A percentile compares a stretch with the other conserved stretches of the same genome.
Conservation (phyloP, 2,113 vertebrate species). For the Cephalopholis sonnerati region DNA sequence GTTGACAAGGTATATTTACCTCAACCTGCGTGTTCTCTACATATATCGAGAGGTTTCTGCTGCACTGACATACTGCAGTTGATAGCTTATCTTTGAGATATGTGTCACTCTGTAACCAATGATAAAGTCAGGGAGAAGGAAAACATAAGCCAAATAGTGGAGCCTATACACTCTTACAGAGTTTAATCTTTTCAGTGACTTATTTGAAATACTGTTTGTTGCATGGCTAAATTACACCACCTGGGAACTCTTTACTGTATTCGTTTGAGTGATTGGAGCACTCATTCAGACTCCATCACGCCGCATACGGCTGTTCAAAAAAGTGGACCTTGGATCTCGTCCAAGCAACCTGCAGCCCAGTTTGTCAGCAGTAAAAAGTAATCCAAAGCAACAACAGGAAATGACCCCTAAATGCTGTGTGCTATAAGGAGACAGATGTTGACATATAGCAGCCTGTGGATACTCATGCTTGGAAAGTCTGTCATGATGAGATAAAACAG, state of each 20-base stretch:
- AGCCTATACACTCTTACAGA: background rate
- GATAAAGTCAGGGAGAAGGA: slow-evolving; percentile 15
- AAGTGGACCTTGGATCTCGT: slow-evolving; percentile 20
- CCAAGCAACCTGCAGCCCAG: slow-evolving; percentile 34
- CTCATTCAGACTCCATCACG: slow-evolving; percentile 8
- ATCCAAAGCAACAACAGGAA: slow-evolving; percentile 39
- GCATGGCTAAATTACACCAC: slow-evolving; percentile 4
- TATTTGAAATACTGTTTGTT: background rate
- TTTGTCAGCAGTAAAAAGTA: slow-evolving; percentile 42
- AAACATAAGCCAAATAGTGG: background rate
- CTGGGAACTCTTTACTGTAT: slow-evolving; percentile 7
- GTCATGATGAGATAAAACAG: too few relatives aligned
- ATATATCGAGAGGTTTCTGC: slow-evolving; percentile 23
- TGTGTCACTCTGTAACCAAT: slow-evolving; percentile 19
- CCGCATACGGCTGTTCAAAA: slow-evolving; percentile 3
- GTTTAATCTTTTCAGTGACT: slow-evolving; percentile 2
- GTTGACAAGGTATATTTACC: slow-evolving; percentile 45
- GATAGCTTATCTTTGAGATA: slow-evolving; percentile 35
- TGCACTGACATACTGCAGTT: slow-evolving; percentile 27
- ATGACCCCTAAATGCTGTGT: slow-evolving; percentile 34
- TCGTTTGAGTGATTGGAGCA: slow-evolving; percentile 3
- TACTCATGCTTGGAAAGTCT: background rate
- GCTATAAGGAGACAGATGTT: slow-evolving; percentile 35
- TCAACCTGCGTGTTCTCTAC: slow-evolving; percentile 23
- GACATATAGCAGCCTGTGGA: slow-evolving; percentile 12